These are phyloP conservation scores for Zygaena filipendulae DNA, from an alignment of 2,888 invertebrate species.

Conservation along the genomic window DNA sequence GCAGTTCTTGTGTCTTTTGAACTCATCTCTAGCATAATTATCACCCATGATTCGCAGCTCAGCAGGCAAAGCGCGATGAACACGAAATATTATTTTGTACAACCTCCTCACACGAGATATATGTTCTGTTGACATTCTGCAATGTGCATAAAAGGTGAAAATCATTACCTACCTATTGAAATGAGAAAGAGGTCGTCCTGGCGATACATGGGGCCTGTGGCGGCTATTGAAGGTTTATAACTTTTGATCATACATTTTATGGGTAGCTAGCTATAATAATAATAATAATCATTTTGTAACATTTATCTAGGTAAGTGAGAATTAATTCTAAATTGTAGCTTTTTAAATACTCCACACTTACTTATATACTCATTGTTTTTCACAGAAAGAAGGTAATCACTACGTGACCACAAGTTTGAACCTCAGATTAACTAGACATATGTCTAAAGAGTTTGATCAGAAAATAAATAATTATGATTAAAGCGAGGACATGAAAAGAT, in stretches of 20 bases:
- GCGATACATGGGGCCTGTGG: too few relatives aligned
- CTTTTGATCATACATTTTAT: too few relatives aligned
- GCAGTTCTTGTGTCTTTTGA: constrained; percentile 83
- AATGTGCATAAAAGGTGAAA: constrained; percentile 3
- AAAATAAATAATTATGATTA: too few relatives aligned
- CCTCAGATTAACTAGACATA: too few relatives aligned
- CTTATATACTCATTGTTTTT: constrained; percentile 4
- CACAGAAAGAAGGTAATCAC: constrained; percentile 6
- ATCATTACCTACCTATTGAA: too few relatives aligned
- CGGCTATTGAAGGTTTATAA: too few relatives aligned
- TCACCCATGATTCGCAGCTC: constrained; percentile 79
- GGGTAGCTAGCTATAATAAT: not conserved
- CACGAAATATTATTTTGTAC: constrained; percentile 81
- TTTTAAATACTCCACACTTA: constrained; percentile 6
- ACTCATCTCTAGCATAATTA: constrained; percentile 85
- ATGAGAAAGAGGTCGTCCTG: too few relatives aligned
- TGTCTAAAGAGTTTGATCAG: too few relatives aligned
- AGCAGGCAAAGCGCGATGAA: constrained; percentile 80
- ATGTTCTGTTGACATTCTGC: constrained; percentile 49
- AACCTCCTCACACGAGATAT: constrained; percentile 73
- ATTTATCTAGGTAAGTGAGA: constrained; percentile 1
- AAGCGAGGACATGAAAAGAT: too few relatives aligned
- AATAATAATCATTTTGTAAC: not conserved
- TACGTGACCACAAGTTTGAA: too few relatives aligned
- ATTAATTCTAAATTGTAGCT: constrained; percentile 7